These are phyloP conservation scores for Gallinago solitaria DNA, from an alignment of 2,797 vertebrate genomes.

Conservation along the genomic window DNA sequence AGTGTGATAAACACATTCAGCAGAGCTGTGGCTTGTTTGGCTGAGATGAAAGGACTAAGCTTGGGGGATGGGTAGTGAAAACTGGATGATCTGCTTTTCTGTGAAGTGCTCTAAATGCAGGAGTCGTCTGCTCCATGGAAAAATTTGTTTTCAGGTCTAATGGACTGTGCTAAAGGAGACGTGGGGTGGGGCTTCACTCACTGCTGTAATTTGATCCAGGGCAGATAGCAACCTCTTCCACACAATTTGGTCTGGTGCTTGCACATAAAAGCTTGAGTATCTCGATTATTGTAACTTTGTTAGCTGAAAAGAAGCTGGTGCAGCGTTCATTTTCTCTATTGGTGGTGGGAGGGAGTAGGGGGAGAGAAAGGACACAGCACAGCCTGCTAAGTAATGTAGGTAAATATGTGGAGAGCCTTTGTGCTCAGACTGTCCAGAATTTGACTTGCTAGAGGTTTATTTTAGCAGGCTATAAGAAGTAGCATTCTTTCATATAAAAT, in stretches of 20 bases:
- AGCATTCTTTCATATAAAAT: slow-evolving; percentile 61
- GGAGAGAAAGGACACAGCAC: slow-evolving; percentile 40
- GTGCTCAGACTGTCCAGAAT: slow-evolving; percentile 43
- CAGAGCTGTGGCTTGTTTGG: slow-evolving; percentile 87
- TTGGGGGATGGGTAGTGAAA: slow-evolving; percentile 79
- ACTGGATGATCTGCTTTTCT: slow-evolving; percentile 81
- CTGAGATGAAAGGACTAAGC: slow-evolving; percentile 82
- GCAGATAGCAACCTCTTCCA: slow-evolving; percentile 92
- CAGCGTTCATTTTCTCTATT: slow-evolving; percentile 69
- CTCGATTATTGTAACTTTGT: slow-evolving; percentile 78
- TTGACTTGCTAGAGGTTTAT: slow-evolving; percentile 69
- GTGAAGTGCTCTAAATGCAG: slow-evolving; percentile 84
- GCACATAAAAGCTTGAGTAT: slow-evolving; percentile 77
- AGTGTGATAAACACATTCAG: slow-evolving; percentile 91
- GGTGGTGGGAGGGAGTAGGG: slow-evolving; percentile 3
- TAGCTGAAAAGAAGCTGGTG: slow-evolving; percentile 75
- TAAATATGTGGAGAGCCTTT: slow-evolving; percentile 50
- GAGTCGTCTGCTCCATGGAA: slow-evolving; percentile 87
- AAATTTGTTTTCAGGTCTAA: slow-evolving; percentile 90
- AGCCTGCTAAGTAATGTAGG: slow-evolving; percentile 53
- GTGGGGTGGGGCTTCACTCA: slow-evolving; percentile 86
- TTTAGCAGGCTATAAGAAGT: slow-evolving; percentile 67
- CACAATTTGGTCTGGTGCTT: slow-evolving; percentile 80
- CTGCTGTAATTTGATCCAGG: slow-evolving; percentile 94
- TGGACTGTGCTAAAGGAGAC: slow-evolving; percentile 88